Percentiles rank a stretch among this genome's conserved stretches.
These are phyloP conservation scores for Cyphomyrus discorhynchus DNA, from an alignment of 2,113 vertebrate genomes.

Conservation along the genomic window DNA sequence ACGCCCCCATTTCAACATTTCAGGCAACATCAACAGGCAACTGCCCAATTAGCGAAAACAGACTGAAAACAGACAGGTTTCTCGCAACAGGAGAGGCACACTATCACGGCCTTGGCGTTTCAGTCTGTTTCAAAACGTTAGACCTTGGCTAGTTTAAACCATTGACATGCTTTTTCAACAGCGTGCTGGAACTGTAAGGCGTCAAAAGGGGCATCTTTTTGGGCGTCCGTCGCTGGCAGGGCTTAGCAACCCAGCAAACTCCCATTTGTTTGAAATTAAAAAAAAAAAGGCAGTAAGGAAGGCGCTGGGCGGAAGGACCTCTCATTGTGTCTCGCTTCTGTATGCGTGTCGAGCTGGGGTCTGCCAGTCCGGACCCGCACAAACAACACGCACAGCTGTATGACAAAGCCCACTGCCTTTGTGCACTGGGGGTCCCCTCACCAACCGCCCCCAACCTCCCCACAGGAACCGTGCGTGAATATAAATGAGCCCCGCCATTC, in stretches of 20 bases:
- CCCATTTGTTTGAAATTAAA: not conserved
- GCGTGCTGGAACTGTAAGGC: not conserved
- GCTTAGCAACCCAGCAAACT: not conserved
- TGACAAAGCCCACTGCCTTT: conserved; percentile 64
- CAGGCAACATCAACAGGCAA: not conserved
- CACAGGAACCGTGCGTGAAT: conserved; percentile 60
- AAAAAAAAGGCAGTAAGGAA: not conserved
- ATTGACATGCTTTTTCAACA: not conserved
- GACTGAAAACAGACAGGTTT: not conserved
- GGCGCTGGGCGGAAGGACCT: not conserved
- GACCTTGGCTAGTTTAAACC: not conserved
- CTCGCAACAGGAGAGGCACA: not conserved
- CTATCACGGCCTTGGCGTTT: not conserved
- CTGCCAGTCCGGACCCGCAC: not conserved
- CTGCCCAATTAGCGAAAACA: not conserved
- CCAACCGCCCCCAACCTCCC: conserved; percentile 18
- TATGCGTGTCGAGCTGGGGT: not conserved
- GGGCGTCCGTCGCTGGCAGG: not conserved
- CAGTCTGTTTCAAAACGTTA: not conserved
- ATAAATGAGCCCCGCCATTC: conserved; percentile 70
- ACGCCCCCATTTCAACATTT: not conserved
- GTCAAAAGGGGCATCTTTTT: not conserved
- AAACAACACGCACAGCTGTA: conserved; percentile 51
- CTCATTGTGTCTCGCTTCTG: conserved; percentile 4
- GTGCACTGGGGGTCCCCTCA: conserved; percentile 57